These are phyloP conservation scores for Peribatodes rhomboidaria DNA, from an alignment of 2,888 invertebrate genomes.

Conservation along the genomic window DNA sequence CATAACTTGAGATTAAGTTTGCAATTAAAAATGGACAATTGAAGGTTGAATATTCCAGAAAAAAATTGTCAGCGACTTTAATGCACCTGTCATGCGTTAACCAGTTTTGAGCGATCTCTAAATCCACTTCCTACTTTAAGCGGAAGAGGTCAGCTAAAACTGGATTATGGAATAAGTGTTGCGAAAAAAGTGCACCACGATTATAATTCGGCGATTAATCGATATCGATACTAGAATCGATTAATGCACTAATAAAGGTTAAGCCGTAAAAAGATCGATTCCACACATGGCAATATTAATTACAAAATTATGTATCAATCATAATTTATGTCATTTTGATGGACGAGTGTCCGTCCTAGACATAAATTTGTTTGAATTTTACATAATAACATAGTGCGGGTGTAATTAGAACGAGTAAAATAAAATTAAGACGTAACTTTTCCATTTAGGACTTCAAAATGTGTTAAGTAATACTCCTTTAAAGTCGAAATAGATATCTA, in stretches of 20 bases:
- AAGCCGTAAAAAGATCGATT: slow-evolving; percentile 47
- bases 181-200: slow-evolving; percentile 49
- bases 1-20: slow-evolving; percentile 53
- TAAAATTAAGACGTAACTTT: slow-evolving; percentile 23
- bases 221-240: slow-evolving; percentile 54
- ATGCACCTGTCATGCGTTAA: slow-evolving; percentile 52
- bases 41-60: slow-evolving; percentile 51
- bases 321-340: slow-evolving; percentile 59
- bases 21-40: slow-evolving; percentile 59
- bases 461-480: slow-evolving; percentile 11
- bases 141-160: slow-evolving; percentile 40
- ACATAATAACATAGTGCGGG: slow-evolving; percentile 20
- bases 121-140: neutral
- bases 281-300: slow-evolving; percentile 56
- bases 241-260: slow-evolving; percentile 59
- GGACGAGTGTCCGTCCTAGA: slow-evolving; percentile 39
- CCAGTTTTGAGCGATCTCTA: slow-evolving; percentile 41
- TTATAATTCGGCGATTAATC: slow-evolving; percentile 58
- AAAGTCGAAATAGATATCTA: slow-evolving; percentile 17
- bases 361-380: slow-evolving; percentile 15
- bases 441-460: slow-evolving; percentile 15
- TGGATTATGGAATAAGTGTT: slow-evolving; percentile 42
- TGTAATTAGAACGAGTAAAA: slow-evolving; percentile 18
- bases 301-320: slow-evolving; percentile 63
- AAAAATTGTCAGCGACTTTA: slow-evolving; percentile 40